A percentile compares a stretch with the other conserved stretches of the same genome.
Evolutionary conservation across 2,888 invertebrate genomes (phyloP).

Genomic region (Cheilosia scutellata): DNA sequence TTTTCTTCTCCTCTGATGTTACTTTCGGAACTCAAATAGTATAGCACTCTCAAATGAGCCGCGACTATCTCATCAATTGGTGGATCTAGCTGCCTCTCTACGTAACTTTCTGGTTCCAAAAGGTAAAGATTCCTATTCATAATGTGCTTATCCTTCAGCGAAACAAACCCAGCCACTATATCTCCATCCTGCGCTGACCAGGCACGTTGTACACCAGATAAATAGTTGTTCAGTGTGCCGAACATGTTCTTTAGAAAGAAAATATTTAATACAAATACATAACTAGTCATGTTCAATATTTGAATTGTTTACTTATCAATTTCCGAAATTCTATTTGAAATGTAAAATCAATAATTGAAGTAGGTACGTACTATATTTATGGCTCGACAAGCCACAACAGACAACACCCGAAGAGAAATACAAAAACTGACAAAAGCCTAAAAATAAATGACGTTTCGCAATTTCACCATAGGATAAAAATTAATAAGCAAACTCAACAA

Average conservation of each 20-base stretch:
- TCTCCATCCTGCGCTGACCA: slow-evolving; percentile 88
- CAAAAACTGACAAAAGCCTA: slow-evolving; percentile 34
- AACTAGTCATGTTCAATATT: neutral
- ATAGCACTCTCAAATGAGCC: slow-evolving; percentile 89
- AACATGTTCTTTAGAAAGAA: slow-evolving; percentile 77
- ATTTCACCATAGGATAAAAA: slow-evolving; percentile 45
- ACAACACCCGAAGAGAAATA: neutral
- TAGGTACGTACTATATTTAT: neutral
- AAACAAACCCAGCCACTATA: slow-evolving; percentile 86
- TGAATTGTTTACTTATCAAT: neutral
- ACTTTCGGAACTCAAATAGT: slow-evolving; percentile 84
- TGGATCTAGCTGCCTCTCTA: slow-evolving; percentile 88
- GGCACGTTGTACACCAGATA: slow-evolving; percentile 85
- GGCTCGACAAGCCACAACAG: neutral
- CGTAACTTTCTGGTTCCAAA: slow-evolving; percentile 88
- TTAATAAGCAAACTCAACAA: slow-evolving; percentile 53
- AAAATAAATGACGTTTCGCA: slow-evolving; percentile 60
- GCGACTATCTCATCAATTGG: slow-evolving; percentile 91
- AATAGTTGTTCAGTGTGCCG: slow-evolving; percentile 82
- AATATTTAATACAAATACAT: neutral
- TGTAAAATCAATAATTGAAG: slow-evolving; percentile 14
- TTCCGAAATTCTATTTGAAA: slow-evolving; percentile 2
- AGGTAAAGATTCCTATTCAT: slow-evolving; percentile 88
- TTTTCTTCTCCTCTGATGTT: slow-evolving; percentile 60
- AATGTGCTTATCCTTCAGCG: slow-evolving; percentile 90